Evolutionary conservation across 2,888 invertebrate genomes (phyloP), one percentile per base, ranked within the genome.

Genomic region (Sabatieria punctata): DNA sequence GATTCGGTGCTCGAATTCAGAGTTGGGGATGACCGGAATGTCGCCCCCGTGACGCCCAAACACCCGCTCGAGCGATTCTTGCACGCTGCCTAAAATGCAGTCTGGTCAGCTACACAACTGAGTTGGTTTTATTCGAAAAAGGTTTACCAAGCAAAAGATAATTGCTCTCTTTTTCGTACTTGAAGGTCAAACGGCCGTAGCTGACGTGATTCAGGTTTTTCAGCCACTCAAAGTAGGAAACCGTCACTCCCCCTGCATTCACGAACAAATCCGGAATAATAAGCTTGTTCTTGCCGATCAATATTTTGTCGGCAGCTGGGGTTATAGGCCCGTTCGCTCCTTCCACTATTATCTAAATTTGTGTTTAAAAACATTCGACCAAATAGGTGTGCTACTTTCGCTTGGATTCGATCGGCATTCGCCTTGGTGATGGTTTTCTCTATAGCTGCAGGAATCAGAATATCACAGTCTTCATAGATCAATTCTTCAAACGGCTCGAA

Each of bases 151-250:
- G 72, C 44, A 88, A 73, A 64, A 85, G 81, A 69, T 83, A 77
- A 72, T 88, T 89, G 52, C 86, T 85, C 63, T 89, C 88, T 54
- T 80, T 75, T 66, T 91, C 89, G 63, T 91, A 89, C 70, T 91
- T 93, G 73, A 89, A 86, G 23, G 73, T 73, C 55, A 95, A 75
- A 57, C 91, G 78, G 48, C 93, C 93, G 66, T 86, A 95, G 1
- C 89, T 88, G 15, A 95, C 93, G 66, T 95, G 93, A 71, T 91
- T 93, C 46, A 95, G 75, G 70, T 95, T 93, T 73, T 95, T 95
- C 59, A 95, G 75, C 84, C 91, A 93, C 68, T 95, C 93, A 71
- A 95, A 95, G 75, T 89, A 95, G 44, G 91, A 93, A 15, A 93
- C 93, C 37, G 91, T 93, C 40, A 95, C 93, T 77, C 93, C 93